Evolutionary conservation across 2,888 invertebrate species (phyloP), one percentile per base, ranked within the genome.

Genomic region (Drosophila histrio): DNA sequence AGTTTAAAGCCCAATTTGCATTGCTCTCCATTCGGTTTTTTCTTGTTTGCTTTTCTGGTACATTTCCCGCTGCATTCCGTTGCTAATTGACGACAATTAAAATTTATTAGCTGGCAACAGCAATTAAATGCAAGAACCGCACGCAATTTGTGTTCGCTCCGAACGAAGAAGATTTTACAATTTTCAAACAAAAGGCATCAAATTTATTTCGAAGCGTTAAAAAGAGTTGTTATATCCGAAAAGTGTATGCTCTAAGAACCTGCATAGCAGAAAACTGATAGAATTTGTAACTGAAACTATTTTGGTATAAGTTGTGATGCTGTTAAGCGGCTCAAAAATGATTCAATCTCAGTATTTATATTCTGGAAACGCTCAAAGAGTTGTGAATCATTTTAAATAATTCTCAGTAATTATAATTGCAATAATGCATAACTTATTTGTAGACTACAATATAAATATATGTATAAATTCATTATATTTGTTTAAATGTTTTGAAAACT

Each of bases 71-170:
- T 72, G 86, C 86, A 85, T 85, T 87, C 85, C 87, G 63, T 67
- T 50, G 70, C 86, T 86, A 86, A 86, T 86, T 86, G 85, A 86
- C 54, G 81, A 79, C 85, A 86, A 86, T 86, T 86, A 87, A 86
- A 86, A 87, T 87, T 86, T 86, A 86, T 86, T 85, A 86, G 87
- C 85, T 86, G 87, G 81, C 79, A 79, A 87, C 75, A 81, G 81
- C 83, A 86, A 86, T 86, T 86, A 87, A 83, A 87, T 72, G 71
- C 86, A 75, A 73, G 72, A 73, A 50, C 66, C 67, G 68, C 67
- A 69, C 65, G 69, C 63, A 72, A 59, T 72, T 65, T 60, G 13
- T 59, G 52, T n/a, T 26, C 36, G 54, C 58, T 24, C 39, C 17
- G 13, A 47, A n/a, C 3, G 28, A 17, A 52, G 46, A 52, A 54